Percentiles rank a stretch among this genome's conserved stretches.
These are phyloP conservation scores for Benitochromis conjunctus DNA, from an alignment of 2,113 vertebrate species.

Conservation along the genomic window DNA sequence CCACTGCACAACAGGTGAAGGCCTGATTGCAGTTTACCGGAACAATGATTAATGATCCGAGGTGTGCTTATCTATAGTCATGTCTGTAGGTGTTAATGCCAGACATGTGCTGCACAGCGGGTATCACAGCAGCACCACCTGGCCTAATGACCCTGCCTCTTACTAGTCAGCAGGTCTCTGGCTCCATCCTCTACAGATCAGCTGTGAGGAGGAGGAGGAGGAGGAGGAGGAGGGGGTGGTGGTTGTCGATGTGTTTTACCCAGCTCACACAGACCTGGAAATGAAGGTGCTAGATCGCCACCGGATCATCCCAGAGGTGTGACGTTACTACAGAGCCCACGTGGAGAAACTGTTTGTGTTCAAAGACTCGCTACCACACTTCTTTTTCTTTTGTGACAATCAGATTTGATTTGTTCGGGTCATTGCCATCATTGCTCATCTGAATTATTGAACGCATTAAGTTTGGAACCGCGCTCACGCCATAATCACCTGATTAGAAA, in stretches of 20 bases:
- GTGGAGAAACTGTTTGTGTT: constrained; percentile 3
- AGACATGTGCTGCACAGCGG: constrained; percentile 71
- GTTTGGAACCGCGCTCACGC: not conserved
- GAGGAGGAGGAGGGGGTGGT: not conserved
- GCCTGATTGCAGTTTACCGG: not conserved
- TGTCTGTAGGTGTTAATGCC: constrained; percentile 53
- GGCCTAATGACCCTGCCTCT: constrained; percentile 68
- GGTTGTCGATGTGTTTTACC: not conserved
- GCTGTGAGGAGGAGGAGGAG: constrained; percentile 1
- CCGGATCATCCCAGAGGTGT: not conserved
- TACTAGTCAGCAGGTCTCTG: constrained; percentile 71
- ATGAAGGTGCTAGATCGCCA: not conserved
- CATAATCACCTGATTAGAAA: constrained; percentile 14
- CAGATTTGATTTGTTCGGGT: not conserved
- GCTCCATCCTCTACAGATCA: constrained; percentile 47
- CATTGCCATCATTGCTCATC: not conserved
- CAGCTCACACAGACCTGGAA: not conserved
- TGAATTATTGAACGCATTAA: not conserved
- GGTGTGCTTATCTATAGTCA: constrained; percentile 20
- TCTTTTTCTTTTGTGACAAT: not conserved
- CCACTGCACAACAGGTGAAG: not conserved
- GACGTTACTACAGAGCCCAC: not conserved
- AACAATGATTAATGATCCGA: constrained; percentile 29
- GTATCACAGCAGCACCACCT: constrained; percentile 57
- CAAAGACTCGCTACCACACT: not conserved